Conservation (phyloP, 2,113 vertebrate genomes). For the Dolichotis patagonum region DNA sequence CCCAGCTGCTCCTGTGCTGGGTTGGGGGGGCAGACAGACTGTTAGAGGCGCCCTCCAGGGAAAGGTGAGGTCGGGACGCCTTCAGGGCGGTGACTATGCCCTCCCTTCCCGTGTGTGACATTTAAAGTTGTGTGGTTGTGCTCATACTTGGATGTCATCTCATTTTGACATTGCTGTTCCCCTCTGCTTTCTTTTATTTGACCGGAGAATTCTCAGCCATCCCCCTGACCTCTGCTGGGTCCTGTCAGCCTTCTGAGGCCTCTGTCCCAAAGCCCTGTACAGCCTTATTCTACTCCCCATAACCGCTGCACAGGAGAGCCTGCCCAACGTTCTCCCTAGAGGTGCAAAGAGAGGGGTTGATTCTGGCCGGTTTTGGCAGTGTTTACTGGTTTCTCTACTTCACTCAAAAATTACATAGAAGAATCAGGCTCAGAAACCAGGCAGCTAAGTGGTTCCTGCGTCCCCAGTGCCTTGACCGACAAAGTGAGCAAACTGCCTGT, state of each 20-base stretch:
- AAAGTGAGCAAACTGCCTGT: not conserved
- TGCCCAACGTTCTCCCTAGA: rapidly evolving
- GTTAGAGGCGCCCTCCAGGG: not conserved
- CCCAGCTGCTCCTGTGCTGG: not conserved
- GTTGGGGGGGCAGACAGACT: too few species aligned
- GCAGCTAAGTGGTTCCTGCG: too few species aligned
- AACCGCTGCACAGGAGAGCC: not conserved
- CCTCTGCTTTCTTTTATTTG: too few species aligned
- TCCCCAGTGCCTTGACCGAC: rapidly evolving
- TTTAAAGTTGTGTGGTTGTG: not conserved
- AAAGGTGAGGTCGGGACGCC: not conserved
- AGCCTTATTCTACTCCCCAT: not conserved
- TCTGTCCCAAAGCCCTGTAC: not conserved
- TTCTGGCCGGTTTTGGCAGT: not conserved
- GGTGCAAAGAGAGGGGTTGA: rapidly evolving
- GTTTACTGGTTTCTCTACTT: not conserved
- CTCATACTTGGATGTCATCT: not conserved
- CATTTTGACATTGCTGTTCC: not conserved
- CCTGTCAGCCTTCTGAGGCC: not conserved
- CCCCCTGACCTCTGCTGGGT: not conserved
- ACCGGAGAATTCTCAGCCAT: not conserved
- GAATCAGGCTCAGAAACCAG: not conserved
- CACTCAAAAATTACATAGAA: not conserved
- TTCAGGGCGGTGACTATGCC: too few species aligned
- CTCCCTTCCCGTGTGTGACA: not conserved